phyloP scores from a whole-genome alignment of 1,140 invertebrate genomes.

The Campoletis sonorensis region DNA sequence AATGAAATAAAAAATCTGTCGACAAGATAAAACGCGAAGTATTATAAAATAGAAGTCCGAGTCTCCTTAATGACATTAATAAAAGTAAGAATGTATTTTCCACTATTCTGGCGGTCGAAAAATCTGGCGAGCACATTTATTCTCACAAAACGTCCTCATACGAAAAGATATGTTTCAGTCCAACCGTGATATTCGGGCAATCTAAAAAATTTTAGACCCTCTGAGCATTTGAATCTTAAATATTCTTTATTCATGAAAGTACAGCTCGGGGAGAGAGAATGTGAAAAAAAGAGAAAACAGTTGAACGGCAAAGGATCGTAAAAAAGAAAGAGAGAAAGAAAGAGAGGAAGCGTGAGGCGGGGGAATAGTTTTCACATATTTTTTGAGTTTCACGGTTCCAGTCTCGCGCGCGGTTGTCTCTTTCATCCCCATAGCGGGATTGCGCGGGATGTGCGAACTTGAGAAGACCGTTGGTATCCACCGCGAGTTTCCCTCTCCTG shows the following conservation, averaged over 20 bases:
- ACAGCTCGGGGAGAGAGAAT: slow-evolving; percentile 25
- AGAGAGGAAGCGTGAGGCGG: background rate
- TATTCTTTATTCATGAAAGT: slow-evolving; percentile 9
- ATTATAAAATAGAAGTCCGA: too few species aligned
- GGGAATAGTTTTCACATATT: slow-evolving; percentile 55
- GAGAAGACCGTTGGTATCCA: background rate
- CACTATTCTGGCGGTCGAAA: too few species aligned
- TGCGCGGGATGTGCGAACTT: slow-evolving; percentile 19
- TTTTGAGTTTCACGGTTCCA: slow-evolving; percentile 56
- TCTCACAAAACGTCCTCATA: too few species aligned
- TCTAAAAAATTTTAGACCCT: background rate
- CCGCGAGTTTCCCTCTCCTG: slow-evolving; percentile 13
- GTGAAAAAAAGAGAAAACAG: slow-evolving; percentile 39
- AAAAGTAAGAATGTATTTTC: too few species aligned
- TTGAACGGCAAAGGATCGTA: background rate
- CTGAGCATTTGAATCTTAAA: background rate
- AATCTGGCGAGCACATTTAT: too few species aligned
- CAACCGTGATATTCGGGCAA: background rate
- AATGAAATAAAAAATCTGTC: too few species aligned
- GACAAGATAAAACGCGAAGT: too few species aligned
- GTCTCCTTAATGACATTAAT: too few species aligned
- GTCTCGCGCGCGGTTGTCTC: slow-evolving; percentile 47
- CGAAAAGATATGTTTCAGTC: background rate
- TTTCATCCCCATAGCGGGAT: slow-evolving; percentile 47
- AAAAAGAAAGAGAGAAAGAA: slow-evolving; percentile 13